A percentile compares a stretch with the other conserved stretches of the same genome.
Conservation (phyloP, 2,113 vertebrate species). For the Tupaia chinensis region DNA sequence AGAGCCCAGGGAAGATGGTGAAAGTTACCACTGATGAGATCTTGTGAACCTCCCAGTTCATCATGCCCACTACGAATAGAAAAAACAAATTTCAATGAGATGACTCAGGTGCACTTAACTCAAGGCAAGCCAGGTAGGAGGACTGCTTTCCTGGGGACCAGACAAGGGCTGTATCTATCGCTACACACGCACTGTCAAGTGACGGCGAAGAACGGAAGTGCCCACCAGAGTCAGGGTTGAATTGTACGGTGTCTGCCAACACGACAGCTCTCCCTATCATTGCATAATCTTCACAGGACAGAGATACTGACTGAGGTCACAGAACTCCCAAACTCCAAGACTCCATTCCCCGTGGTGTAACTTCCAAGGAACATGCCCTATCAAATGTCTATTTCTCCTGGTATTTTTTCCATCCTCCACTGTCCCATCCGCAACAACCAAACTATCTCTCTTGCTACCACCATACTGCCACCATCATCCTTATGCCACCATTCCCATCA, state of each 20-base stretch:
- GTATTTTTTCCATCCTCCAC: neutral
- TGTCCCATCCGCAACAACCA: neutral
- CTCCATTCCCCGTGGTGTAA: neutral
- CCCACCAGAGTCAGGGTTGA: neutral
- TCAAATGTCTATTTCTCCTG: neutral
- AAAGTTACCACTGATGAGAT: neutral
- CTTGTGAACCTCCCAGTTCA: neutral
- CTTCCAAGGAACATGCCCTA: neutral
- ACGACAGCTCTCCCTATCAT: neutral
- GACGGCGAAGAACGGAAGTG: neutral
- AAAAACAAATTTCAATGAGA: neutral
- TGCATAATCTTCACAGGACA: neutral
- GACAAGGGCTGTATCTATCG: neutral
- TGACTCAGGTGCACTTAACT: neutral
- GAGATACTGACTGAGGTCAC: neutral
- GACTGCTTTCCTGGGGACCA: neutral
- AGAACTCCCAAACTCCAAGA: neutral
- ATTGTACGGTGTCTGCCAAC: fast-evolving
- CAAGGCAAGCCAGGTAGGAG: neutral
- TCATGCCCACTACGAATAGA: neutral
- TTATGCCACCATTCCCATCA: neutral
- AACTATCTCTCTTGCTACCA: neutral
- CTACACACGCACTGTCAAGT: neutral
- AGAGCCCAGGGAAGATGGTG: neutral
- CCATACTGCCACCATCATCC: neutral